phyloP scores from a whole-genome alignment of 2,888 invertebrate genomes.

The Troides aeacus region DNA sequence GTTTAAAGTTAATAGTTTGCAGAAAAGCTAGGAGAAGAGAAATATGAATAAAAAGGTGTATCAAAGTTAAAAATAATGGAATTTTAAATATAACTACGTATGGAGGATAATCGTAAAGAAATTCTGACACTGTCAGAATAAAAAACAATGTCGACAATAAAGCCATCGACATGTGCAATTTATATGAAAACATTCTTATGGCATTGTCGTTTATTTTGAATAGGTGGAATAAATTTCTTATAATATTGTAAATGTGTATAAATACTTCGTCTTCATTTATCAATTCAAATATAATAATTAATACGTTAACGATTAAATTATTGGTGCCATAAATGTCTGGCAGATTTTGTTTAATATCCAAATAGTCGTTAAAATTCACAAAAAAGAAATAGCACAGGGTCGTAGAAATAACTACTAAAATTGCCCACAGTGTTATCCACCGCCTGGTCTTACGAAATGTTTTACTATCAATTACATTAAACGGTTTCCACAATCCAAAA shows the following conservation, averaged over 20 bases:
- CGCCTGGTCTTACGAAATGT: constrained; percentile 10
- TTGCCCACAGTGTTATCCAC: constrained; percentile 32
- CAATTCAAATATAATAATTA: constrained; percentile 39
- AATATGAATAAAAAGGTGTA: constrained; percentile 51
- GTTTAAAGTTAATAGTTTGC: constrained; percentile 43
- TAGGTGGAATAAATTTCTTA: constrained; percentile 35
- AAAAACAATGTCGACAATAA: constrained; percentile 36
- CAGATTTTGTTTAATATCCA: constrained; percentile 40
- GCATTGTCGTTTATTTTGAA: constrained; percentile 39
- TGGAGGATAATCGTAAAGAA: constrained; percentile 39
- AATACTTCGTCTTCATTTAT: constrained; percentile 35
- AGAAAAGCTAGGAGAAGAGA: constrained; percentile 44
- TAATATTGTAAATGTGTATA: constrained; percentile 39
- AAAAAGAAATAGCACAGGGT: constrained; percentile 31
- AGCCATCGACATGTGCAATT: constrained; percentile 46
- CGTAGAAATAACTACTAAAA: constrained; percentile 27
- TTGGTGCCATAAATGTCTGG: constrained; percentile 41
- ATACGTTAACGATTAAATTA: constrained; percentile 40
- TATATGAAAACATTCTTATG: constrained; percentile 42
- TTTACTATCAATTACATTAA: constrained; percentile 27
- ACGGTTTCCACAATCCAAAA: constrained; percentile 47
- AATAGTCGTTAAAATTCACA: constrained; percentile 31
- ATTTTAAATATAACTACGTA: constrained; percentile 44
- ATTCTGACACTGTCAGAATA: constrained; percentile 42
- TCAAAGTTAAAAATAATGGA: constrained; percentile 46